phyloP scores from a whole-genome alignment of 2,797 vertebrate genomes.

The Esox masquinongy region DNA sequence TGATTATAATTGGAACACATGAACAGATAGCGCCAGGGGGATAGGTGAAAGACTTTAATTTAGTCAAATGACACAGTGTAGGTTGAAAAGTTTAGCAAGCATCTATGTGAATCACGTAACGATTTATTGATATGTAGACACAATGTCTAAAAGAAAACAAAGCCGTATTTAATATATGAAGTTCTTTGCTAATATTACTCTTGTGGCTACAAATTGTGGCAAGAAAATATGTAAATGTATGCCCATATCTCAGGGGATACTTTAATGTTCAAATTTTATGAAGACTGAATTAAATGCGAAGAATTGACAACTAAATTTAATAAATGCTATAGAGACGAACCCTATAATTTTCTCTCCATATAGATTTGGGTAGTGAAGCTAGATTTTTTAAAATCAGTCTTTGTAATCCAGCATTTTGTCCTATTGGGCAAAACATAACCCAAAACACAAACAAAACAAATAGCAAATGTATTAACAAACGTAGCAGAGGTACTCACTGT shows the following conservation, averaged over 20 bases:
- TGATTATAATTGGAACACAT: slow-evolving; percentile 10
- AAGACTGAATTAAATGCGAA: too few species aligned
- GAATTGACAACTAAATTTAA: too few species aligned
- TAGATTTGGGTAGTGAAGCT: too few species aligned
- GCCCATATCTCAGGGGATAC: background rate
- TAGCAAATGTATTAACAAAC: too few species aligned
- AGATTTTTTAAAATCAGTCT: too few species aligned
- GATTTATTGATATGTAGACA: background rate
- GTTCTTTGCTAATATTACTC: background rate
- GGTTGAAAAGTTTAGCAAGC: background rate
- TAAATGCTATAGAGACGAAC: too few species aligned
- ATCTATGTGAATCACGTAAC: slow-evolving; percentile 3
- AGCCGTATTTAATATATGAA: background rate
- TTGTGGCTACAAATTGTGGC: background rate
- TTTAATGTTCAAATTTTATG: too few species aligned
- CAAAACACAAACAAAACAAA: too few species aligned
- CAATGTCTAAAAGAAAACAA: background rate
- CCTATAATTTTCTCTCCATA: too few species aligned
- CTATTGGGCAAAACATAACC: too few species aligned
- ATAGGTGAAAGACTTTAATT: slow-evolving; percentile 9
- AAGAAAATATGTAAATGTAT: background rate
- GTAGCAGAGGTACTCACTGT: too few species aligned
- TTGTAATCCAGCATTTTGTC: too few species aligned
- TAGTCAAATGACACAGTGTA: background rate
- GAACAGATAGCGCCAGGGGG: background rate